Conservation (phyloP, 2,888 invertebrate species). For the Drosophila dives region DNA sequence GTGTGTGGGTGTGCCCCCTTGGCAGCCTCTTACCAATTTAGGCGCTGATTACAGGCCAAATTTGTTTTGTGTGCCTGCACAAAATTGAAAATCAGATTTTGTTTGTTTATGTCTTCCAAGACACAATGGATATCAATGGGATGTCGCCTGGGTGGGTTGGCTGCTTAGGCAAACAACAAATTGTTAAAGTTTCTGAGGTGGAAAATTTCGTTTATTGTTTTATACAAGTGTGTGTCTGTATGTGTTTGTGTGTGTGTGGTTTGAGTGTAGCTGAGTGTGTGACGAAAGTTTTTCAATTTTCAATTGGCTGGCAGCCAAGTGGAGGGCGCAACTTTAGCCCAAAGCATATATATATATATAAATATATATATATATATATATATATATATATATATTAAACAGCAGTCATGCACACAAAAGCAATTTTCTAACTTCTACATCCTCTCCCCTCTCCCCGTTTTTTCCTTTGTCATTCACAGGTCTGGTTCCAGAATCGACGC, state of each 20-base stretch:
- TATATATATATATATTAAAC: constrained; percentile 21
- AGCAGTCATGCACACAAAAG: constrained; percentile 49
- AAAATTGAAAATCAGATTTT: constrained; percentile 80
- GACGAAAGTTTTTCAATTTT: constrained; percentile 80
- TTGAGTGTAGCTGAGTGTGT: constrained; percentile 16
- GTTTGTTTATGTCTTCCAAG: constrained; percentile 68
- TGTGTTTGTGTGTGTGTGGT: constrained; percentile 12
- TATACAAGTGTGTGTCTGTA: constrained; percentile 7
- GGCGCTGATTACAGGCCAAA: constrained; percentile 79
- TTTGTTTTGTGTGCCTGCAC: constrained; percentile 76
- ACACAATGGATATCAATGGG: constrained; percentile 29
- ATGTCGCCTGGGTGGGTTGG: neutral
- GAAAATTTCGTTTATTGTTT: constrained; percentile 81
- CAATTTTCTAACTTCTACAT: constrained; percentile 62
- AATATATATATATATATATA: no score
- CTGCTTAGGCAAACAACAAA: constrained; percentile 49
- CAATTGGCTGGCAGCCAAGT: constrained; percentile 71
- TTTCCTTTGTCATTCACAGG: constrained; percentile 86
- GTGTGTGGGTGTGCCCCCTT: constrained; percentile 2
- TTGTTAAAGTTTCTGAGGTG: constrained; percentile 83
- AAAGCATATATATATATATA: constrained; percentile 54
- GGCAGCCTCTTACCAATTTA: constrained; percentile 63
- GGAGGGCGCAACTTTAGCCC: constrained; percentile 31
- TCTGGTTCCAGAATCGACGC: constrained; percentile 96
- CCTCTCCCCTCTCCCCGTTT: constrained; percentile 26